phyloP scores from a whole-genome alignment of 2,888 invertebrate species.

The Thumatha senex region DNA sequence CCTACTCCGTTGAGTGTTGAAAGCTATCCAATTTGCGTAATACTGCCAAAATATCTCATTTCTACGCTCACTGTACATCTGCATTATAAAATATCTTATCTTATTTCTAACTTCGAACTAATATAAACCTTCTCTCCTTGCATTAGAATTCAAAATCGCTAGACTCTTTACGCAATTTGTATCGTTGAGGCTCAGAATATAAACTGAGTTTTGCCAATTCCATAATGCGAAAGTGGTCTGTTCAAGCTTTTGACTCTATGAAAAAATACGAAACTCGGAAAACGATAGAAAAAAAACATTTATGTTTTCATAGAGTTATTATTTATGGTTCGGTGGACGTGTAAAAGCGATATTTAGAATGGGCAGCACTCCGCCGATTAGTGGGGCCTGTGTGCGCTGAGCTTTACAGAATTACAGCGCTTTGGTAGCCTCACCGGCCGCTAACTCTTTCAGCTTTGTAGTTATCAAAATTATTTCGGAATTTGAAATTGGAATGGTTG shows the following conservation, averaged over 20 bases:
- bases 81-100: slow-evolving; percentile 46
- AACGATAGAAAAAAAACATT: slow-evolving; percentile 82
- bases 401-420: slow-evolving; percentile 58
- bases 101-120: slow-evolving; percentile 12
- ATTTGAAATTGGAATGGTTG: slow-evolving; percentile 51
- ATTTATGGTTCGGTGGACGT: slow-evolving; percentile 80
- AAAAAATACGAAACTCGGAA: slow-evolving; percentile 79
- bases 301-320: slow-evolving; percentile 82
- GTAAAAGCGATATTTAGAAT: slow-evolving; percentile 81
- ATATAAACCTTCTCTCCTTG: slow-evolving; percentile 33
- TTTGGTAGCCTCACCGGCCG: slow-evolving; percentile 52
- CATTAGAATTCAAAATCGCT: slow-evolving; percentile 39
- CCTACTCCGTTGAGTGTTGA: slow-evolving; percentile 83
- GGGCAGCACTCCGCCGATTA: slow-evolving; percentile 80
- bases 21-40: slow-evolving; percentile 84
- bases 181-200: slow-evolving; percentile 48
- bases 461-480: slow-evolving; percentile 74
- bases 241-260: slow-evolving; percentile 84
- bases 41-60: slow-evolving; percentile 84
- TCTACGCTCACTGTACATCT: slow-evolving; percentile 75
- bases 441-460: slow-evolving; percentile 77
- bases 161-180: slow-evolving; percentile 26
- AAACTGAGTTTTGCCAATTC: slow-evolving; percentile 83
- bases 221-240: slow-evolving; percentile 84
- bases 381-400: slow-evolving; percentile 57